A percentile compares a stretch with the other conserved stretches of the same genome.
These are phyloP conservation scores for Macrophya alboannulata DNA, from an alignment of 2,888 invertebrate species.

Conservation along the genomic window DNA sequence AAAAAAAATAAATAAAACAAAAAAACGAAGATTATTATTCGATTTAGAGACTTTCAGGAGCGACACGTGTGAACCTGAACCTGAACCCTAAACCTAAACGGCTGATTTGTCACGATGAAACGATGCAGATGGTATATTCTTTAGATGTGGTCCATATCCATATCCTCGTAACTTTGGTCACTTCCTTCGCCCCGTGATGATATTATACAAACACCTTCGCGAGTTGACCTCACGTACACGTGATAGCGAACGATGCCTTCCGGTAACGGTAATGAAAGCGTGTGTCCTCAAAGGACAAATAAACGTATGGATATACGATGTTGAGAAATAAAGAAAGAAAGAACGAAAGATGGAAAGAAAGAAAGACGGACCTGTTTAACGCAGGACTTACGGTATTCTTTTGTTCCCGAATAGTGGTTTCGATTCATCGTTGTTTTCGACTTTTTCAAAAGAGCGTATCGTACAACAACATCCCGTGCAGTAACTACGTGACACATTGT, in stretches of 20 bases:
- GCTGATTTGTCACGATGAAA: slow-evolving; percentile 6
- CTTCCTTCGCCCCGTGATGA: background rate
- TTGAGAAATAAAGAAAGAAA: background rate
- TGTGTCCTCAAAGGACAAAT: slow-evolving; percentile 46
- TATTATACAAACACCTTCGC: slow-evolving; percentile 24
- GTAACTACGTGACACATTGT: slow-evolving; percentile 22
- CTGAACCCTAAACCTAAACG: background rate
- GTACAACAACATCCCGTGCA: background rate
- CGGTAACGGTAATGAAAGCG: slow-evolving; percentile 48
- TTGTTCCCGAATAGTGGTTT: slow-evolving; percentile 23
- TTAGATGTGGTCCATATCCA: background rate
- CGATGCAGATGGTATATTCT: background rate
- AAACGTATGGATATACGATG: slow-evolving; percentile 33
- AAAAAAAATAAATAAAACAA: background rate
- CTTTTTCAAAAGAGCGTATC: background rate
- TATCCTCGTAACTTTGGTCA: background rate
- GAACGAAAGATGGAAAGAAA: background rate
- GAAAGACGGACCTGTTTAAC: slow-evolving; percentile 30
- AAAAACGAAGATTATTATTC: background rate
- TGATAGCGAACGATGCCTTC: slow-evolving; percentile 24
- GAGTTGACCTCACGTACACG: slow-evolving; percentile 36
- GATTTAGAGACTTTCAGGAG: background rate
- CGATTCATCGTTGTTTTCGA: slow-evolving; percentile 27
- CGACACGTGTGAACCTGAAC: background rate
- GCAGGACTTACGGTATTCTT: slow-evolving; percentile 47